Evolutionary conservation across 2,888 invertebrate species (phyloP).

Genomic region (Caradrina kadenii): DNA sequence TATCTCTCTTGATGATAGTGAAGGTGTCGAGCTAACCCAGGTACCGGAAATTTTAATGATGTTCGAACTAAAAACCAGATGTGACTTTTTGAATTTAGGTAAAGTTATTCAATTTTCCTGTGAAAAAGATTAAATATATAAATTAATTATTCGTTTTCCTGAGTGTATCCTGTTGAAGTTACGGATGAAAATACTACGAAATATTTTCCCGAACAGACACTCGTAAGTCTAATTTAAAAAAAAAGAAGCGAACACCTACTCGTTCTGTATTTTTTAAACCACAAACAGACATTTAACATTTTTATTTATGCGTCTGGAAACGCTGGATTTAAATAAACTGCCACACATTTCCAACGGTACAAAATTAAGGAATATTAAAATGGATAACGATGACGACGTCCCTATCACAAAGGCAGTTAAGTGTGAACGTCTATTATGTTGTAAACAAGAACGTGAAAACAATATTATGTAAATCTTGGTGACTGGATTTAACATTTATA

Average conservation of each 20-base stretch:
- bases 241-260: slow-evolving; percentile 45
- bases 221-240: slow-evolving; percentile 34
- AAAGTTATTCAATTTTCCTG: slow-evolving; percentile 18
- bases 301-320: slow-evolving; percentile 54
- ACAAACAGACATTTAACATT: slow-evolving; percentile 49
- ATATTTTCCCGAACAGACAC: slow-evolving; percentile 18
- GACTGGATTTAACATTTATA: slow-evolving; percentile 35
- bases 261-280: slow-evolving; percentile 46
- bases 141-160: too few relatives aligned
- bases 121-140: too few relatives aligned
- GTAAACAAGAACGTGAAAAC: slow-evolving; percentile 43
- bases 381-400: slow-evolving; percentile 28
- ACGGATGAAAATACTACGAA: slow-evolving; percentile 16
- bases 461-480: slow-evolving; percentile 50
- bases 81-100: neutral
- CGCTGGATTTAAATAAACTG: slow-evolving; percentile 46
- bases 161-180: slow-evolving; percentile 13
- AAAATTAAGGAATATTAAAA: slow-evolving; percentile 40
- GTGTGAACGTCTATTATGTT: slow-evolving; percentile 43
- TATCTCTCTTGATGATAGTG: neutral
- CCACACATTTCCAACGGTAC: slow-evolving; percentile 34
- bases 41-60: slow-evolving; percentile 1
- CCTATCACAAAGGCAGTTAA: slow-evolving; percentile 43
- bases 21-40: slow-evolving; percentile 1
- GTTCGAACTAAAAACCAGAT: neutral